Base-by-base conservation (phyloP, 1,140 invertebrate species). In the Streblospio benedicti region DNA sequence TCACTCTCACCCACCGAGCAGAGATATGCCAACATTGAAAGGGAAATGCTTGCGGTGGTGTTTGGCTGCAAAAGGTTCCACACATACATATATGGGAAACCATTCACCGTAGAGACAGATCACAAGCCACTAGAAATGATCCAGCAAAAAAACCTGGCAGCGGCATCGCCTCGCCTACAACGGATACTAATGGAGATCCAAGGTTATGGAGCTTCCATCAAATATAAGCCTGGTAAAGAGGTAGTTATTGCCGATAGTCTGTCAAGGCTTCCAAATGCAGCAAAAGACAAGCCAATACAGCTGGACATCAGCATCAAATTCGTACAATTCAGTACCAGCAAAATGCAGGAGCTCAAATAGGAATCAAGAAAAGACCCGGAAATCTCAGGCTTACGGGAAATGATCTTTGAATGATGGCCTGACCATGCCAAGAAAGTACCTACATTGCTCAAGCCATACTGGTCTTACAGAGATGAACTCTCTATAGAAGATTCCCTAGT, bases 21-120 rank as follows among this genome's bases (percentile, higher is more conserved):
- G 33, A 79, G 79, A 38, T 81, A 80, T 59, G 71, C 69, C 16
- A 74, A 81, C 63, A 73, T 81, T 2, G 77, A 82, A 52, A 72
- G 75, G 57, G 79, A 82, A 65, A 69, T 77, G 4, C 65, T 80
- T 2, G 76, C 79, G 4, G 77, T 81, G 41, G 69, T 81, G 4
- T 82, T 56, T 38, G 53, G 53, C 25, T 23, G 38, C 6, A 18
- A 43, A 30, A 32, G 53, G 25, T 56, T 56, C 53, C 53, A 56
- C 35, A n/a, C 20, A 12, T 38, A 56, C 35, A 23, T 28, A 5
- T 38, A 56, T 43, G 53, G 53, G 23, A 18, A 9, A 38, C 38
- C 30, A 28, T 33, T 65, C 1, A 62, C 47, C n/a, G 52, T 65
- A 14, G 49, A 74, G 27, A 73, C 64, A 0, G 69, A 77, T 51